Evolutionary conservation across 2,888 invertebrate species (phyloP), one percentile per base, ranked within the genome.

Genomic region (Stegophylla sp.): DNA sequence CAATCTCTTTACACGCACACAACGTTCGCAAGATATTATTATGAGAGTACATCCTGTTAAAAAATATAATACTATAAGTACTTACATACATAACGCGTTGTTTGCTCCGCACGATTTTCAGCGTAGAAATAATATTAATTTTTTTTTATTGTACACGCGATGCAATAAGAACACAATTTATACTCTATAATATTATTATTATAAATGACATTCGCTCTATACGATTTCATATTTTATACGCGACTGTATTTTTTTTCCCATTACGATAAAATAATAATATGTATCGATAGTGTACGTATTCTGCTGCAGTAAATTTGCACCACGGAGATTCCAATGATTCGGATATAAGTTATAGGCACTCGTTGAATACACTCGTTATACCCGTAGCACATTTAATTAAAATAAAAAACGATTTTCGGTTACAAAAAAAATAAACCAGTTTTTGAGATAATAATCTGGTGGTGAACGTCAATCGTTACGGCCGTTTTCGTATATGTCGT

Each of bases 391-490:
- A 12, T 64, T 63, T 63, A 34, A 43, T 43, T 64, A 64, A 41
- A 41, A 63, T 20, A 41, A 64, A 34, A 64, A 64, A 64, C n/a
- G 23, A 56, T 56, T 56, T 72, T 69, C 41, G 34, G 20, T 15
- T 53, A 51, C 1, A 51, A 12, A 20, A 23, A 56, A 3, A 51
- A 51, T 20, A 72, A 72, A 72, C 56, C 23, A 41, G 72, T 72
- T 72, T 72, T 7, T n/a, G n/a, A 41, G 23, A 72, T 71, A 2
- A 41, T 56, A 56, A 71, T 72, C 56, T 43, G 23, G 41, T 20
- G 23, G 71, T 15, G 23, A 56, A 72, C 72, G 72, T 72, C 72
- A 72, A 72, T 72, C 43, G 72, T 41, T 41, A 41, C 41, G 53
- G 34, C 34, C 34, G 34, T 7, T 34, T 34, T 71, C 20, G 53